These are phyloP conservation scores for Drosophila villosipedis DNA, from an alignment of 2,888 invertebrate genomes.

Conservation along the genomic window DNA sequence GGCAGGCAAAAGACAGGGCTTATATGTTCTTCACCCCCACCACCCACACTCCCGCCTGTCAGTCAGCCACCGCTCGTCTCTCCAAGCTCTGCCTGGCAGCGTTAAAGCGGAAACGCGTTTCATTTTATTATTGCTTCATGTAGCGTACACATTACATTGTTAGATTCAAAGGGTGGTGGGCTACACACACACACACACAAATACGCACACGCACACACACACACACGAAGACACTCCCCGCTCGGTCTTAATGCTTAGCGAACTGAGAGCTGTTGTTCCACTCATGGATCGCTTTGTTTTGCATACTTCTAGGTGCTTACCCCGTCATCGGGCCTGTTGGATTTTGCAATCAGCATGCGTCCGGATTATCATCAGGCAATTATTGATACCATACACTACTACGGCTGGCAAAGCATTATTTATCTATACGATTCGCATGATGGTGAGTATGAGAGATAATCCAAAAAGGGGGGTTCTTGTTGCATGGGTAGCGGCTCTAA, in stretches of 20 bases:
- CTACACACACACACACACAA: too few relatives aligned
- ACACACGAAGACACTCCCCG: not conserved
- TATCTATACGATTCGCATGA: conserved; percentile 92
- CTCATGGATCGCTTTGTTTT: conserved; percentile 61
- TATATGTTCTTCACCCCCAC: conserved; percentile 41
- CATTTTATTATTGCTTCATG: conserved; percentile 79
- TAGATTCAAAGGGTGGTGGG: conserved; percentile 32
- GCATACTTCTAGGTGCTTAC: conserved; percentile 89
- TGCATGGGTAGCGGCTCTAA: not conserved
- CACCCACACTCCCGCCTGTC: not conserved
- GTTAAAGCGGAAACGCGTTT: conserved; percentile 76
- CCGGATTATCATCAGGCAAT: conserved; percentile 98
- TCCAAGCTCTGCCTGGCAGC: conserved; percentile 35
- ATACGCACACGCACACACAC: not conserved
- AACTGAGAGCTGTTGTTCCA: conserved; percentile 34
- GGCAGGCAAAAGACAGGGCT: conserved; percentile 56
- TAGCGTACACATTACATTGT: conserved; percentile 78
- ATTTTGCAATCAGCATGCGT: conserved; percentile 96
- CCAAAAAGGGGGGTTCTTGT: not conserved
- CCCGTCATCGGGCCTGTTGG: conserved; percentile 94
- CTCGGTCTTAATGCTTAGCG: conserved; percentile 1
- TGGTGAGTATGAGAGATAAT: conserved; percentile 86
- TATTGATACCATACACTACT: conserved; percentile 96
- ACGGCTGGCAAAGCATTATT: conserved; percentile 92
- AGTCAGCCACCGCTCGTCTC: not conserved